Evolutionary conservation across 2,797 vertebrate species (phyloP).

Genomic region (Alectoris magna): DNA sequence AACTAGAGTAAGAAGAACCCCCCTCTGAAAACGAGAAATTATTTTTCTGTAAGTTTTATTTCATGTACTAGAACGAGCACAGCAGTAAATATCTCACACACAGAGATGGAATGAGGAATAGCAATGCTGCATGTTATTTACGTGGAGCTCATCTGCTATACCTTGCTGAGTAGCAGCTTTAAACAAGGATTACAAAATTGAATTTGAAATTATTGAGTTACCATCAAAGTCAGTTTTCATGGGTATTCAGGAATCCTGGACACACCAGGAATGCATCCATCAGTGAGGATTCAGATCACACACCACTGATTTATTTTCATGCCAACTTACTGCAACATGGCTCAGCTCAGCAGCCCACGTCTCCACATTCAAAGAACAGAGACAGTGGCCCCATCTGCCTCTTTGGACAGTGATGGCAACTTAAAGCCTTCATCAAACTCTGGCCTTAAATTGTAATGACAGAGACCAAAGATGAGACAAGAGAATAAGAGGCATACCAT

Average conservation of each 20-base stretch:
- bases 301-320: not conserved
- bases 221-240: not conserved
- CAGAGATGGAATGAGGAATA: accelerated
- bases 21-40: not conserved
- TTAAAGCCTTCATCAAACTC: not conserved
- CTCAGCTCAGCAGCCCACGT: not conserved
- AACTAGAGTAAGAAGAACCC: not conserved
- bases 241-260: not conserved
- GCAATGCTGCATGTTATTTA: not conserved
- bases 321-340: not conserved
- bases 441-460: not conserved
- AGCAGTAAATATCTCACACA: not conserved
- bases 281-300: accelerated
- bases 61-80: not conserved
- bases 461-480: accelerated
- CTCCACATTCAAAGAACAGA: accelerated
- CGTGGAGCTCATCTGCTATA: not conserved
- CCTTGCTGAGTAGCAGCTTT: not conserved
- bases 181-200: not conserved
- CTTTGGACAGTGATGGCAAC: not conserved
- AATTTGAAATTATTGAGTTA: not conserved
- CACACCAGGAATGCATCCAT: accelerated
- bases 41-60: slow-evolving; percentile 1
- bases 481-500: accelerated
- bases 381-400: not conserved